Evolutionary conservation across 2,888 invertebrate genomes (phyloP).

Genomic region (Teleiodes luculella): DNA sequence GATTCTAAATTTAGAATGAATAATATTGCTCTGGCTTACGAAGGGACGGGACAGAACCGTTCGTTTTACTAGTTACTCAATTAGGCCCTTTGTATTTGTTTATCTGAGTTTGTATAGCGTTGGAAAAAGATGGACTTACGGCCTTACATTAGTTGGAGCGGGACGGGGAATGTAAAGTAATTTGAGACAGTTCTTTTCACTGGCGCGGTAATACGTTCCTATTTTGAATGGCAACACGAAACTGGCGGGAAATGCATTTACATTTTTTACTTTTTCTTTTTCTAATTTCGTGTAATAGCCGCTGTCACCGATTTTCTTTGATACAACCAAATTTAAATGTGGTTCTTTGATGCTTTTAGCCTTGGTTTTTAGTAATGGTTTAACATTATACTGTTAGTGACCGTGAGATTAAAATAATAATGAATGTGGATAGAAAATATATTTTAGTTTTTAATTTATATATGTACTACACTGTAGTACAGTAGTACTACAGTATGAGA

Average conservation of each 20-base stretch:
- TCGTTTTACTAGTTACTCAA: conserved; percentile 79
- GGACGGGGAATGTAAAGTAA: conserved; percentile 60
- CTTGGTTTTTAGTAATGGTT: conserved; percentile 15
- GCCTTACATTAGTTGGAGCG: conserved; percentile 31
- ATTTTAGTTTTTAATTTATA: neutral
- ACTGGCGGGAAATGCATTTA: conserved; percentile 76
- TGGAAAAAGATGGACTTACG: conserved; percentile 44
- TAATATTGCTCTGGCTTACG: conserved; percentile 47
- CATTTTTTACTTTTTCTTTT: conserved; percentile 60
- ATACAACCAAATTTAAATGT: conserved; percentile 51
- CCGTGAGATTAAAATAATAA: neutral
- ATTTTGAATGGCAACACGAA: conserved; percentile 76
- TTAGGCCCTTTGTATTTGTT: conserved; percentile 80
- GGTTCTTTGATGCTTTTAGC: conserved; percentile 24
- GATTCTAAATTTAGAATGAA: conserved; percentile 20
- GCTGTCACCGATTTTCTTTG: conserved; percentile 62
- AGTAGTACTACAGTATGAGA: too few relatives aligned
- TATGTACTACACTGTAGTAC: too few relatives aligned
- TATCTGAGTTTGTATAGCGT: conserved; percentile 76
- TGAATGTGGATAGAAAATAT: neutral
- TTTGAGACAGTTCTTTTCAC: conserved; percentile 79
- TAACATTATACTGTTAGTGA: neutral
- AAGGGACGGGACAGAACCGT: conserved; percentile 73
- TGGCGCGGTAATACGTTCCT: conserved; percentile 71
- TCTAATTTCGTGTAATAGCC: conserved; percentile 69